Evolutionary conservation across 2,113 vertebrate genomes (phyloP).

Genomic region (Columba janthina): DNA sequence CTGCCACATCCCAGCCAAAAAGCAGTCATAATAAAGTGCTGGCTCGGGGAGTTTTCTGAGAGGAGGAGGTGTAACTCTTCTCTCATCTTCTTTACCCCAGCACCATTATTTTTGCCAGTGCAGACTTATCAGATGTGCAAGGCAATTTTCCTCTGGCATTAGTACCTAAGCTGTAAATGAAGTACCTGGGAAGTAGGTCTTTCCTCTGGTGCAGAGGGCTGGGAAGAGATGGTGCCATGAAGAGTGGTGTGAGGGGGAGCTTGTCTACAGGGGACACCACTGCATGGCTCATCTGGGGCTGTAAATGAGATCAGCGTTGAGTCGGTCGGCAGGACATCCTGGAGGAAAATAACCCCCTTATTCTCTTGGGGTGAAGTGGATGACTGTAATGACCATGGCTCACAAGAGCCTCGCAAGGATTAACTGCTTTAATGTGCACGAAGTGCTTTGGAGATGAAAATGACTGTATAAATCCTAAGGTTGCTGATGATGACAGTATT

Average conservation of each 20-base stretch:
- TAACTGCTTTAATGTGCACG: not conserved
- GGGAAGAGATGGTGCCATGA: accelerated
- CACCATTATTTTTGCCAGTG: accelerated
- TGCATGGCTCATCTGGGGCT: accelerated
- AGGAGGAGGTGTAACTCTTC: not conserved
- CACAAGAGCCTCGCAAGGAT: accelerated
- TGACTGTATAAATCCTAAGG: not conserved
- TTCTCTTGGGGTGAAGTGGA: not conserved
- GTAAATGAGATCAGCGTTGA: not conserved
- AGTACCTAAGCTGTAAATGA: accelerated
- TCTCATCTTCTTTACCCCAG: accelerated
- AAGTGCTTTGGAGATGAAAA: not conserved
- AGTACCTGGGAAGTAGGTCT: too few relatives aligned
- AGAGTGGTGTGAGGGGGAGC: accelerated
- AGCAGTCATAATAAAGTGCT: accelerated
- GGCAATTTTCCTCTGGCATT: not conserved
- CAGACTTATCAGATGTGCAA: not conserved
- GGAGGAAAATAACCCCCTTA: accelerated
- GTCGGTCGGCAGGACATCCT: not conserved
- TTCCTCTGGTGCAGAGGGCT: not conserved
- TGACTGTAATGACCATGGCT: not conserved
- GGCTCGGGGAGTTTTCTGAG: accelerated
- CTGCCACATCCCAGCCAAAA: not conserved
- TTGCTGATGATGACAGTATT: not conserved
- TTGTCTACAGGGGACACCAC: accelerated